phyloP scores from a whole-genome alignment of 2,888 invertebrate species.

The Cinara cedri region DNA sequence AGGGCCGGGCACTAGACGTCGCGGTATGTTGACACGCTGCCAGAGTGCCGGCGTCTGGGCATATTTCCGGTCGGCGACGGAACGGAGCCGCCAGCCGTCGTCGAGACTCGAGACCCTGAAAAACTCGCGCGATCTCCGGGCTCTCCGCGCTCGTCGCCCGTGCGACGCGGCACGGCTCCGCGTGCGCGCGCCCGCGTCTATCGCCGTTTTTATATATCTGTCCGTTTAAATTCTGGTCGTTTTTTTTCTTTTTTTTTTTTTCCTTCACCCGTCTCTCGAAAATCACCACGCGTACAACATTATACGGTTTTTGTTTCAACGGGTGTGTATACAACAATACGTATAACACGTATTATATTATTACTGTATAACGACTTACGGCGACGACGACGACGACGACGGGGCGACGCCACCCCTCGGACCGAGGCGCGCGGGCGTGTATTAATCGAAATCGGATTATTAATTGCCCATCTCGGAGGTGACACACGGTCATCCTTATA shows the following conservation, averaged over 20 bases:
- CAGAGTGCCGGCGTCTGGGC: constrained; percentile 57
- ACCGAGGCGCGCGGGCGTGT: constrained; percentile 7
- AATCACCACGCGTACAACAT: background rate
- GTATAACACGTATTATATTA: too few species aligned
- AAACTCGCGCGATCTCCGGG: background rate
- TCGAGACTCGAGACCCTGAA: constrained; percentile 37
- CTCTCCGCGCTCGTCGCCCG: background rate
- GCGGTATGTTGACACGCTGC: constrained; percentile 57
- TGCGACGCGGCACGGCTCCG: too few species aligned
- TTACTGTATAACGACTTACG: too few species aligned
- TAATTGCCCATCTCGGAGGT: constrained; percentile 54
- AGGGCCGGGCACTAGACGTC: constrained; percentile 55
- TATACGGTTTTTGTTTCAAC: constrained; percentile 16
- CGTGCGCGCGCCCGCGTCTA: too few species aligned
- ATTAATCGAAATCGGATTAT: constrained; percentile 55
- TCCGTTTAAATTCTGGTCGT: background rate
- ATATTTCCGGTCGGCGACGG: constrained; percentile 50
- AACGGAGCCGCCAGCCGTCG: constrained; percentile 13
- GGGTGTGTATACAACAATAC: too few species aligned
- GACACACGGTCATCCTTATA: constrained; percentile 49
- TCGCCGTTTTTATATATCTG: background rate
- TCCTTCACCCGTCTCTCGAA: too few species aligned
- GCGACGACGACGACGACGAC: background rate
- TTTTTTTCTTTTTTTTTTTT: background rate
- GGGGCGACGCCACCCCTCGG: background rate